phyloP scores from a whole-genome alignment of 64 coral and sea anemone genomes.

The Actinia tenebrosa region DNA sequence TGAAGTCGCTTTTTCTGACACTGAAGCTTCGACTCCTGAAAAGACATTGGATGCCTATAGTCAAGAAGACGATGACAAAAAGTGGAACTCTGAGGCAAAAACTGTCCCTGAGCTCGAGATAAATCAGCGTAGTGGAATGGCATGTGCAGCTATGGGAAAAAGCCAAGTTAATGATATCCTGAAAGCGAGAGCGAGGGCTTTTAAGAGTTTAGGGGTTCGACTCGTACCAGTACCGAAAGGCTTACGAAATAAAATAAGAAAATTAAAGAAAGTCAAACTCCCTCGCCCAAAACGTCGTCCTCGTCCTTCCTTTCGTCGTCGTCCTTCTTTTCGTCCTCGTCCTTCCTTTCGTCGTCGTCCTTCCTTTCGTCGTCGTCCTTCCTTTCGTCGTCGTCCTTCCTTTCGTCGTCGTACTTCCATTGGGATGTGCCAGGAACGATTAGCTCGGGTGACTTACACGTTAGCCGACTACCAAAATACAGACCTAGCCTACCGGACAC shows the following conservation, averaged over 20 bases:
- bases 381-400: too few species aligned
- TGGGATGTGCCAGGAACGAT: not conserved
- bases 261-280: not conserved
- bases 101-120: not conserved
- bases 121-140: not conserved
- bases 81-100: not conserved
- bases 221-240: not conserved
- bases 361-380: too few species aligned
- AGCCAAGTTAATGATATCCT: not conserved
- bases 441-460: not conserved
- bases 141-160: not conserved
- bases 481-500: not conserved
- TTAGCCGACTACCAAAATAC: not conserved
- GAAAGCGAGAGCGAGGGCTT: not conserved
- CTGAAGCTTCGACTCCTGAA: not conserved
- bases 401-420: not conserved
- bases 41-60: not conserved
- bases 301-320: not conserved
- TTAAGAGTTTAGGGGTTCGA: not conserved
- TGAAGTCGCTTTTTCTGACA: not conserved
- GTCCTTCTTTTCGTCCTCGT: too few species aligned
- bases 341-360: too few species aligned
- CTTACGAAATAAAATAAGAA: not conserved
- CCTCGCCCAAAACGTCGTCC: not conserved
- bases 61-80: not conserved